These are phyloP conservation scores for Buphagus erythrorhynchus DNA, from an alignment of 2,797 vertebrate genomes.

Conservation along the genomic window DNA sequence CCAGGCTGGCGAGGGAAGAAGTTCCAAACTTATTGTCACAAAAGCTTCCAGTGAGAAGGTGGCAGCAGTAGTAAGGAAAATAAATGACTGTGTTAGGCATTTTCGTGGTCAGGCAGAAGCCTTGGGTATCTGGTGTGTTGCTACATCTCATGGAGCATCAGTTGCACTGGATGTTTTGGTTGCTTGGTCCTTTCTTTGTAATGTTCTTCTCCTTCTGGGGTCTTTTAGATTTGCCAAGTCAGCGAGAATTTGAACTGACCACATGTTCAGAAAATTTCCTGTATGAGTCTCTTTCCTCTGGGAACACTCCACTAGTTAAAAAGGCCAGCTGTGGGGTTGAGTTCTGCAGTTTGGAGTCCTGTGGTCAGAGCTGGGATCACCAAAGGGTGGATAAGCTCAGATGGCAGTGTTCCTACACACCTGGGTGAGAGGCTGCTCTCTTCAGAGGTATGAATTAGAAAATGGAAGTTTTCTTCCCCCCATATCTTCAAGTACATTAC, in stretches of 20 bases:
- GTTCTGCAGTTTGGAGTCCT: neutral
- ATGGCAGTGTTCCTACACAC: accelerated
- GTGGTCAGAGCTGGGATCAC: neutral
- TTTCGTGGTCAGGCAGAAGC: neutral
- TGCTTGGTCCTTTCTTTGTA: neutral
- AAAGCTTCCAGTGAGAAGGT: neutral
- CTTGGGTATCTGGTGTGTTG: neutral
- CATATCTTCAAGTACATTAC: neutral
- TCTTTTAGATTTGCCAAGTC: neutral
- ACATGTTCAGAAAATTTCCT: accelerated
- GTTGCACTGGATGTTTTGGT: neutral
- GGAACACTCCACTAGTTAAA: neutral
- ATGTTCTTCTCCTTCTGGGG: neutral
- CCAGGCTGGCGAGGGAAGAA: accelerated
- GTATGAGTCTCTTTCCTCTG: neutral
- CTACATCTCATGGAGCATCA: neutral
- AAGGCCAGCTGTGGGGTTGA: neutral
- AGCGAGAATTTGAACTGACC: neutral
- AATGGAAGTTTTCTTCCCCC: neutral
- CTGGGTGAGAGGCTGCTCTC: neutral
- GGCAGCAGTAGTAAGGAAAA: neutral
- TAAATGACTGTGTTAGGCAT: neutral
- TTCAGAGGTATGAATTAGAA: neutral
- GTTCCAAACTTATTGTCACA: neutral
- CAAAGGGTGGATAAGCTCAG: neutral